These are phyloP conservation scores for Pungitius pungitius DNA, from an alignment of 2,113 vertebrate genomes.

Conservation along the genomic window DNA sequence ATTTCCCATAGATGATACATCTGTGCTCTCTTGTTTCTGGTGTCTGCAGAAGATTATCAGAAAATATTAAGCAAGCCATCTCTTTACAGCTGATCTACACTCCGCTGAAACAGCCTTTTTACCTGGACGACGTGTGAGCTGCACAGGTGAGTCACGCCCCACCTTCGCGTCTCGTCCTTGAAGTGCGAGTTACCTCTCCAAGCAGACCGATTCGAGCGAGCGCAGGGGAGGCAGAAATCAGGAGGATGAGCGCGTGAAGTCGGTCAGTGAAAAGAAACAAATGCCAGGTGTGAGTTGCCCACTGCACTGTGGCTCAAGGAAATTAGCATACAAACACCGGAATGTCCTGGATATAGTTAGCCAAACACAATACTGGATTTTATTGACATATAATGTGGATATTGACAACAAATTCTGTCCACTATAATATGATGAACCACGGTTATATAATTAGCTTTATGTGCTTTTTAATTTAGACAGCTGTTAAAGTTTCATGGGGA, in stretches of 20 bases:
- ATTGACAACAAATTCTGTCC: neutral
- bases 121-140: slow-evolving; percentile 47
- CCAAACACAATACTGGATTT: neutral
- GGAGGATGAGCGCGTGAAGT: slow-evolving; percentile 11
- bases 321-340: too few relatives aligned
- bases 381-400: neutral
- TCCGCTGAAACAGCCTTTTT: slow-evolving; percentile 18
- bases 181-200: slow-evolving; percentile 9
- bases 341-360: too few relatives aligned
- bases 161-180: slow-evolving; percentile 22
- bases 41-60: slow-evolving; percentile 1
- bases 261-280: slow-evolving; percentile 72
- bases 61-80: neutral
- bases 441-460: neutral
- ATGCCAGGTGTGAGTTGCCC: too few relatives aligned
- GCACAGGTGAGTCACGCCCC: slow-evolving; percentile 41
- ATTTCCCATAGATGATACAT: slow-evolving; percentile 14
- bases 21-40: neutral
- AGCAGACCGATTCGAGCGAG: neutral
- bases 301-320: too few relatives aligned
- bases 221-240: slow-evolving; percentile 11
- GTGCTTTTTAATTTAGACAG: neutral
- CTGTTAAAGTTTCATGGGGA: neutral
- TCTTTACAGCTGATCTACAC: neutral
- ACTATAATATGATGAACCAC: neutral